Conservation (phyloP, 2,113 vertebrate species). For the Carassius auratus region DNA sequence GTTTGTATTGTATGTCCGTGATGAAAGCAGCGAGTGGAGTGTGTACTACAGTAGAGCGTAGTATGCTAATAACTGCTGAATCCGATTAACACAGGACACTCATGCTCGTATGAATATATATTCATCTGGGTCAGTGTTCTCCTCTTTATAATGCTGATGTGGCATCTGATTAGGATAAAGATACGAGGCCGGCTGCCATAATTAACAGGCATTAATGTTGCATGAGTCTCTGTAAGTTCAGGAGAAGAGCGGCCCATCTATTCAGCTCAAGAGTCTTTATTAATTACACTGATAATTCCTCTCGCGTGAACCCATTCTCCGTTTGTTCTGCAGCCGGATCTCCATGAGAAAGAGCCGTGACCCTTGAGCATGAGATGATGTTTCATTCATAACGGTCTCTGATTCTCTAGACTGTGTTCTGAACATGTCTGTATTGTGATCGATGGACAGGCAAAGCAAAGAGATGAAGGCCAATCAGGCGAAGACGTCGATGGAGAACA, state of each 20-base stretch:
- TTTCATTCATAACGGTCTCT: not conserved
- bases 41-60: not conserved
- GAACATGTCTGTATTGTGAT: constrained; percentile 8
- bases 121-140: not conserved
- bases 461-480: constrained; percentile 98
- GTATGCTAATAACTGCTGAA: not conserved
- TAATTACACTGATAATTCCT: not conserved
- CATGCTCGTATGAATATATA: not conserved
- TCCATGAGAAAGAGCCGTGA: constrained; percentile 15
- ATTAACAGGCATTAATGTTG: constrained; percentile 6
- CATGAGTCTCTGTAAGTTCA: constrained; percentile 23
- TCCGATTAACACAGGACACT: not conserved
- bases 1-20: not conserved
- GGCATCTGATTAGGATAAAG: not conserved
- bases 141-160: not conserved
- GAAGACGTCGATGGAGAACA: constrained; percentile 98
- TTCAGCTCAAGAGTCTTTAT: constrained; percentile 25
- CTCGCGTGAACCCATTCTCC: not conserved
- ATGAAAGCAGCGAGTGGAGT: not conserved
- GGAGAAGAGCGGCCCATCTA: not conserved
- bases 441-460: constrained; percentile 88
- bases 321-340: not conserved
- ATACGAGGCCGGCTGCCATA: not conserved
- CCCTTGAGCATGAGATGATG: not conserved
- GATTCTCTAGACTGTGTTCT: not conserved